These are phyloP conservation scores for Amblyopsis rosae DNA, from an alignment of 2,113 vertebrate species.

Conservation along the genomic window DNA sequence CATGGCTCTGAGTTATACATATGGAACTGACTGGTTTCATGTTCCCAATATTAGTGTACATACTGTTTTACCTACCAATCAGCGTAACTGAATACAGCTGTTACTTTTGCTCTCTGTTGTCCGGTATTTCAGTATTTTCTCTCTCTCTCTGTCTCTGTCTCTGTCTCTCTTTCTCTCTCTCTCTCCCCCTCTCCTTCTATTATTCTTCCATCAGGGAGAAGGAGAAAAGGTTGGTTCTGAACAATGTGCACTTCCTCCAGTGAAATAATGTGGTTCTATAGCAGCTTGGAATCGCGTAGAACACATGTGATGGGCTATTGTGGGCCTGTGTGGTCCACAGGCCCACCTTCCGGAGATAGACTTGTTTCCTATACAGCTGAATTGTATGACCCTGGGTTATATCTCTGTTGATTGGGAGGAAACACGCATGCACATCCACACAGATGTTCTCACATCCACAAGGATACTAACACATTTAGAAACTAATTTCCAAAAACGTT, in stretches of 20 bases:
- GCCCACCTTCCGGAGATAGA: constrained; percentile 49
- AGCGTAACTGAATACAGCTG: too few relatives aligned
- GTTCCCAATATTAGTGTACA: too few relatives aligned
- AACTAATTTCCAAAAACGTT: too few relatives aligned
- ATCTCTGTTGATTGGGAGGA: constrained; percentile 35
- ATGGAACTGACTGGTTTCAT: too few relatives aligned
- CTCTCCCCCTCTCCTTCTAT: constrained; percentile 36
- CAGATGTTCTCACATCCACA: too few relatives aligned
- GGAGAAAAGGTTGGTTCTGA: constrained; percentile 41
- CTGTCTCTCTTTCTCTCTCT: constrained; percentile 1
- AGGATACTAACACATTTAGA: too few relatives aligned
- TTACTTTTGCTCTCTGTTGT: too few relatives aligned
- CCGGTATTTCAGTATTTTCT: too few relatives aligned
- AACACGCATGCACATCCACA: constrained; percentile 2
- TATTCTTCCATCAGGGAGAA: constrained; percentile 41
- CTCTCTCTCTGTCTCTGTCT: background rate
- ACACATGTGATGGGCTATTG: constrained; percentile 54
- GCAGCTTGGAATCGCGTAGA: constrained; percentile 16
- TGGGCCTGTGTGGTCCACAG: constrained; percentile 13
- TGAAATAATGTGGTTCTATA: constrained; percentile 1
- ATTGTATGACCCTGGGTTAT: constrained; percentile 67
- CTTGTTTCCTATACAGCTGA: constrained; percentile 44
- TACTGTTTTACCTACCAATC: too few relatives aligned
- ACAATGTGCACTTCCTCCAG: constrained; percentile 65
- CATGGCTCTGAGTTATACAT: too few relatives aligned